phyloP scores from a whole-genome alignment of 2,888 invertebrate species.

The Heliconius aoede region DNA sequence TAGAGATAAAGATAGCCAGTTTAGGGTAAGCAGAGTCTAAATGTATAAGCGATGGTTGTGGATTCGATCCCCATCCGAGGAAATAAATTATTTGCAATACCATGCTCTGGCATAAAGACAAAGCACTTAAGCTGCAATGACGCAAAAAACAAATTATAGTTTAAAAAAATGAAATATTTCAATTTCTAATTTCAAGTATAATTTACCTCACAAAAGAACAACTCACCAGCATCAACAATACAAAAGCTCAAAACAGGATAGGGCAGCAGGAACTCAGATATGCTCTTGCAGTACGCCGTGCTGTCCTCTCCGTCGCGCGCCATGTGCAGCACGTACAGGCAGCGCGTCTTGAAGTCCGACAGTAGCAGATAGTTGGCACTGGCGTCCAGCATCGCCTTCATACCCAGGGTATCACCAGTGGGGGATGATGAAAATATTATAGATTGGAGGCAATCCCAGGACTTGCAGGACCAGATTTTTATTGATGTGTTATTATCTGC shows the following conservation, averaged over 20 bases:
- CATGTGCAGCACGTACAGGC: constrained; percentile 91
- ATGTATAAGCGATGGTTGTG: too few species aligned
- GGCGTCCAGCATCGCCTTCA: constrained; percentile 92
- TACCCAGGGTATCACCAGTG: constrained; percentile 66
- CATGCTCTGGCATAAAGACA: background rate
- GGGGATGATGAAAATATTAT: constrained; percentile 86
- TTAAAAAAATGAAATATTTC: too few species aligned
- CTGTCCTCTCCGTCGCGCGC: constrained; percentile 79
- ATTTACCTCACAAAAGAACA: background rate
- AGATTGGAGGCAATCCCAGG: constrained; percentile 97
- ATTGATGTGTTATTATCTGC: constrained; percentile 94
- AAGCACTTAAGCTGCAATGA: background rate
- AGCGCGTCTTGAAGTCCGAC: constrained; percentile 93
- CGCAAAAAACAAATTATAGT: background rate
- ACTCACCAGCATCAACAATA: constrained; percentile 89
- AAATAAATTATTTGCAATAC: background rate
- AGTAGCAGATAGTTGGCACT: constrained; percentile 93
- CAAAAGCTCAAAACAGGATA: constrained; percentile 95
- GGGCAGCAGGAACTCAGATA: constrained; percentile 94
- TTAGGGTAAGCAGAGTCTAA: too few species aligned
- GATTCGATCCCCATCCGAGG: background rate
- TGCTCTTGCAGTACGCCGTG: constrained; percentile 86
- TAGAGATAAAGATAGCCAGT: background rate
- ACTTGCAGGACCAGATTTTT: constrained; percentile 97
- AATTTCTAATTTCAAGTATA: background rate